phyloP scores from a whole-genome alignment of 1,140 invertebrate genomes.

The Amyelois transitella region DNA sequence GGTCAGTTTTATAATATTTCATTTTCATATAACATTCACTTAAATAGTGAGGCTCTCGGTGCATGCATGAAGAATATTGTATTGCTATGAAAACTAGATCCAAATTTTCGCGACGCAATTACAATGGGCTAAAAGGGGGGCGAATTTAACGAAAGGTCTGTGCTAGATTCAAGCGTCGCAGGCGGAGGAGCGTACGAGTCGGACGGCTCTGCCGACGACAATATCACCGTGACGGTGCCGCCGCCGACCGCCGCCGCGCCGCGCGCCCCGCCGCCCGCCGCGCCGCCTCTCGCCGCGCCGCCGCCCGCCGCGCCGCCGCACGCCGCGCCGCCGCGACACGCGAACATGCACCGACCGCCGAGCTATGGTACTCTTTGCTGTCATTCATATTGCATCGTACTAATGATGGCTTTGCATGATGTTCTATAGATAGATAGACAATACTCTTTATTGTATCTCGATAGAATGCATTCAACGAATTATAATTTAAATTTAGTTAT shows the following conservation, averaged over 20 bases:
- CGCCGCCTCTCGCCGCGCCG: constrained; percentile 5
- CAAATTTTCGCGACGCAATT: background rate
- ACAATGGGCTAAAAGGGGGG: background rate
- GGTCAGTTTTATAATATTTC: constrained; percentile 18
- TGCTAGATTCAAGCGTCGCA: constrained; percentile 26
- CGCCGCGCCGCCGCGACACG: constrained; percentile 6
- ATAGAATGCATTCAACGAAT: no score
- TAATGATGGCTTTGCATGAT: background rate
- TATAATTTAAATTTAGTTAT: no score
- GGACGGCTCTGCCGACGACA: constrained; percentile 74
- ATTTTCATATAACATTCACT: background rate
- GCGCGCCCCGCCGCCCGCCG: constrained; percentile 2
- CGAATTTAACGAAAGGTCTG: constrained; percentile 9
- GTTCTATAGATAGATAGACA: no score
- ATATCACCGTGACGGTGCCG: constrained; percentile 76
- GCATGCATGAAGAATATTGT: constrained; percentile 25
- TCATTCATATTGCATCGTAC: background rate
- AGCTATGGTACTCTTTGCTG: constrained; percentile 42
- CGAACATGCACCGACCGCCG: constrained; percentile 14
- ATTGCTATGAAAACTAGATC: background rate
- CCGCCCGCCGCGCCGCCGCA: constrained; percentile 10
- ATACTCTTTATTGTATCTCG: no score
- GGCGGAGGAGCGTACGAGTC: constrained; percentile 44
- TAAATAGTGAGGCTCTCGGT: constrained; percentile 19
- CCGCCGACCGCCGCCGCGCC: constrained; percentile 24